Base-by-base conservation (phyloP, 2,888 invertebrate species). In the Cryptophagus acutangulus region DNA sequence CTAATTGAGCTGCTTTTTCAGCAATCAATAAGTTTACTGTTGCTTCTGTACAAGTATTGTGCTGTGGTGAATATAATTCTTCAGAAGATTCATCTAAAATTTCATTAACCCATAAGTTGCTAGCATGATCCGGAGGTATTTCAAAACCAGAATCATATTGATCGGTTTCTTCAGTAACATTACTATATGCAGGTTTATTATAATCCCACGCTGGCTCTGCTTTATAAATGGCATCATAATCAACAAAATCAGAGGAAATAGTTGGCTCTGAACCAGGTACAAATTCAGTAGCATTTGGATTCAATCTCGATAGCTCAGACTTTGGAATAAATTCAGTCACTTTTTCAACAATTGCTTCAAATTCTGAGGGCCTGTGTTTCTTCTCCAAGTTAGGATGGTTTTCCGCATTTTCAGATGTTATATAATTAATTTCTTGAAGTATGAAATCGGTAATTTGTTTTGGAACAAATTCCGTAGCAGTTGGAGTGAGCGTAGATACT, bases 251-350 rank as follows among this genome's bases (percentile, higher is more conserved):
- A 3, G 29, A 10, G 16, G 43, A 38, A 30, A 45, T 36, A 14
- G 39, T 40, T 6, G 39, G 14, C 28, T 58, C 57, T 1, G 48
- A 52, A n/a, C 48, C 57, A 15, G 70, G 70, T 30, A 70, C 53
- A 44, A 70, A 70, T 54, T 67, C 66, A 28, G 65, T 62, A 2
- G 70, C 70, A 37, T 69, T 60, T 1, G 65, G 69, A 56, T 69
- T 69, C 34, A 69, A 45, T 25, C 59, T 58, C n/a, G 63, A 62
- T 15, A 44, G 37, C 43, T 62, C 59, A 3, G 52, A 52, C 55
- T 62, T 65, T 9, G 65, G 64, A 10, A 66, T 50, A 43, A 65
- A 65, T 51, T 68, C 67, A 1, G 59, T 56, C 2, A 58, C 63
- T 26, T 51, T 59, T 17, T 57, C 58, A 2, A 67, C 49, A 20